Conservation (phyloP, 2,888 invertebrate species). For the Hyposoter didymator region DNA sequence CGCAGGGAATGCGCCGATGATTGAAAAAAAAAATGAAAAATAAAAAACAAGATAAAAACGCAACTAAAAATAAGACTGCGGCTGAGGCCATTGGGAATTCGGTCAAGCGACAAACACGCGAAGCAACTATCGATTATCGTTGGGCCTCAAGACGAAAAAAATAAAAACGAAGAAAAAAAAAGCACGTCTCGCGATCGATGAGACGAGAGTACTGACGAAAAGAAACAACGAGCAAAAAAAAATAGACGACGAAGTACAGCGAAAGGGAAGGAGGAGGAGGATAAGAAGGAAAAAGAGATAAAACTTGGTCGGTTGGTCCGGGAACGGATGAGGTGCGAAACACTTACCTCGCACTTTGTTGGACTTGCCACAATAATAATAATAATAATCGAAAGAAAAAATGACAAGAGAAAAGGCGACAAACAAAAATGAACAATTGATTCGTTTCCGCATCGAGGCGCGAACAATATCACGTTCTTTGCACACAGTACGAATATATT, state of each 20-base stretch:
- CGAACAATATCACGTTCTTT: slow-evolving; percentile 15
- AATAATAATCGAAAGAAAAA: not conserved
- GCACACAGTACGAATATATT: slow-evolving; percentile 9
- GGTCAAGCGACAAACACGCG: slow-evolving; percentile 46
- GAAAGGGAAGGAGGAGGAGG: not conserved
- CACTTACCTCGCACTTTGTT: slow-evolving; percentile 46
- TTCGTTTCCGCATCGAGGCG: slow-evolving; percentile 26
- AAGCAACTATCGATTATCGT: slow-evolving; percentile 55
- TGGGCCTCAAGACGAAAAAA: slow-evolving; percentile 15
- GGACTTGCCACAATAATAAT: not conserved
- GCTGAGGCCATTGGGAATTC: slow-evolving; percentile 35
- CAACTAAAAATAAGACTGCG: slow-evolving; percentile 15
- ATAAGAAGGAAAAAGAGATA: slow-evolving; percentile 8
- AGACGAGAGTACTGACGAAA: not conserved
- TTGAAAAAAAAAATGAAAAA: not conserved
- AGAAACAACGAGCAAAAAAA: slow-evolving; percentile 20
- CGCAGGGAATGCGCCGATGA: slow-evolving; percentile 20
- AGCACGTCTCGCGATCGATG: slow-evolving; percentile 37
- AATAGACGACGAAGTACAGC: slow-evolving; percentile 50
- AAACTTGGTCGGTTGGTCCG: slow-evolving; percentile 14
- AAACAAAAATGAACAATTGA: slow-evolving; percentile 25
- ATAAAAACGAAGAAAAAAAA: slow-evolving; percentile 23
- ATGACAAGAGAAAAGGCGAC: not conserved
- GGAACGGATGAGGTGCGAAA: slow-evolving; percentile 42
- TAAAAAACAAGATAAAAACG: not conserved